phyloP scores from a whole-genome alignment of 2,113 vertebrate genomes.

The Phasianus colchicus region DNA sequence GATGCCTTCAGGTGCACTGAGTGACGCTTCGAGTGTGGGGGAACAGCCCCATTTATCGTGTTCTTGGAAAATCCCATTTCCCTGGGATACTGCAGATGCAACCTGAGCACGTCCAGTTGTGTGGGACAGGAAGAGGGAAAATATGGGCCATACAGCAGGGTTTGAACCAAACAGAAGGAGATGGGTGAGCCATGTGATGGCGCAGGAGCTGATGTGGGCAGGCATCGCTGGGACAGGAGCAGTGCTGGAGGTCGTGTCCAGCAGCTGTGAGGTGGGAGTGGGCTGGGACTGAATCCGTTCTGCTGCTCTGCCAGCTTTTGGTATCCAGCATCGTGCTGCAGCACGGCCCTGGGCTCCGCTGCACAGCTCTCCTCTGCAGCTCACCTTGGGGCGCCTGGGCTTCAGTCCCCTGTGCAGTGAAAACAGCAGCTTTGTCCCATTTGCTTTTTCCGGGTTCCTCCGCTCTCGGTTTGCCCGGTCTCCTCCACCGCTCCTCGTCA shows the following conservation, averaged over 20 bases:
- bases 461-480: background rate
- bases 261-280: too few relatives aligned
- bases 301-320: too few relatives aligned
- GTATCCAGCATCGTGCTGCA: too few relatives aligned
- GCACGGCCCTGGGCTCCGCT: too few relatives aligned
- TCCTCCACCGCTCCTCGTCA: background rate
- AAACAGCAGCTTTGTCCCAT: background rate
- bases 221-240: background rate
- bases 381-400: rapidly evolving
- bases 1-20: rapidly evolving
- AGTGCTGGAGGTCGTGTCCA: too few relatives aligned
- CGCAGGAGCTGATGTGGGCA: background rate
- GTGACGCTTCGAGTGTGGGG: background rate
- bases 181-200: background rate
- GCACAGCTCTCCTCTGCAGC: background rate
- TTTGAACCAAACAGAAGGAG: background rate
- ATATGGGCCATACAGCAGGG: rapidly evolving
- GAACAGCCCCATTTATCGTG: rapidly evolving
- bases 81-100: rapidly evolving
- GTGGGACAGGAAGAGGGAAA: background rate
- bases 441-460: background rate
- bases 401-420: background rate
- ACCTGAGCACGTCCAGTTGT: background rate
- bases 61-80: background rate
- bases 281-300: too few relatives aligned